Percentiles rank a stretch among this genome's conserved stretches.
Conservation (phyloP, 2,888 invertebrate species). For the Pyralis farinalis region DNA sequence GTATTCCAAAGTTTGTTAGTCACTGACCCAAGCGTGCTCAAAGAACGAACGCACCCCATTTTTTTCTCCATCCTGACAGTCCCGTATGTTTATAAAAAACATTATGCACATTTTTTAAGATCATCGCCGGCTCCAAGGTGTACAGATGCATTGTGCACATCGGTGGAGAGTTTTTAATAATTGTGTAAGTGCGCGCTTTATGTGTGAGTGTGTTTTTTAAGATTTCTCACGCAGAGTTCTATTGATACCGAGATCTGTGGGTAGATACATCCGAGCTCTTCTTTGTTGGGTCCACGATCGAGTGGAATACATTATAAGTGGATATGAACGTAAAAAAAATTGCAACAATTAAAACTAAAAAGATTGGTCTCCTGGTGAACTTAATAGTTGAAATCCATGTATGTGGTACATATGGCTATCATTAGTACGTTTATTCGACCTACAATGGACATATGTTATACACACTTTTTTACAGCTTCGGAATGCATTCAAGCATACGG, state of each 20-base stretch:
- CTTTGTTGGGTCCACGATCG: slow-evolving; percentile 55
- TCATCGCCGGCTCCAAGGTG: slow-evolving; percentile 70
- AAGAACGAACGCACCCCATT: slow-evolving; percentile 41
- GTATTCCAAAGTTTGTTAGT: slow-evolving; percentile 35
- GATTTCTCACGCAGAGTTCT: slow-evolving; percentile 74
- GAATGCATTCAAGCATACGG: too few species aligned
- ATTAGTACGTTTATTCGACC: too few species aligned
- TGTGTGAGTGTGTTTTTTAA: slow-evolving; percentile 75
- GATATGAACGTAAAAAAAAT: slow-evolving; percentile 23
- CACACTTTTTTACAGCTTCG: too few species aligned
- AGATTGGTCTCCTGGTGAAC: too few species aligned
- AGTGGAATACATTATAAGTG: slow-evolving; percentile 49
- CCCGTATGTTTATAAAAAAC: slow-evolving; percentile 72
- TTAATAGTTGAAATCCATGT: too few species aligned
- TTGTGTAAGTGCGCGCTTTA: slow-evolving; percentile 67
- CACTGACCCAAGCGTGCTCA: slow-evolving; percentile 27
- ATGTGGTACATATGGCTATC: too few species aligned
- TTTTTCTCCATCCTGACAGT: slow-evolving; percentile 51
- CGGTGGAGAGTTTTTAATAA: slow-evolving; percentile 69
- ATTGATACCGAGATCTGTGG: slow-evolving; percentile 73
- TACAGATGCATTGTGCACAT: slow-evolving; percentile 61
- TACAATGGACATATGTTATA: too few species aligned
- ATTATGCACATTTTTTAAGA: slow-evolving; percentile 78
- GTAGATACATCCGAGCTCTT: slow-evolving; percentile 72
- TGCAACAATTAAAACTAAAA: slow-evolving; percentile 9